A percentile compares a stretch with the other conserved stretches of the same genome.
Evolutionary conservation across 2,888 invertebrate species (phyloP).

Genomic region (Orthonevra nobilis): DNA sequence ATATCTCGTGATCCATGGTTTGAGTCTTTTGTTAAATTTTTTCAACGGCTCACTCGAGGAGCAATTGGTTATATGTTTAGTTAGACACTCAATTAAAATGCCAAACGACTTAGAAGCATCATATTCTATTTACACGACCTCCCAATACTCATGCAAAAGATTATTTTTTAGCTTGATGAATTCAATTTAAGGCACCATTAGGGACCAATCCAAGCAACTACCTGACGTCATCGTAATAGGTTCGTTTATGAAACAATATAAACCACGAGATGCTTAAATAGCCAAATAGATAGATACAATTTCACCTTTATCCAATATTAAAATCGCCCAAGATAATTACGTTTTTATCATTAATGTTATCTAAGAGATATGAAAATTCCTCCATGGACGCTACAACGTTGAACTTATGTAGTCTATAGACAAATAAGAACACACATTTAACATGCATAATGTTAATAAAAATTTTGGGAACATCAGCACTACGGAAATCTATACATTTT

Average conservation of each 20-base stretch:
- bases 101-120: constrained; percentile 6
- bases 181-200: not conserved
- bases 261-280: not conserved
- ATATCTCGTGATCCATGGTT: no score
- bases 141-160: not conserved
- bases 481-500: not conserved
- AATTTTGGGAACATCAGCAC: constrained; percentile 4
- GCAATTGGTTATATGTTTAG: not conserved
- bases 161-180: not conserved
- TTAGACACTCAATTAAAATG: not conserved
- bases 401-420: not conserved
- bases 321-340: constrained; percentile 4
- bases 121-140: not conserved
- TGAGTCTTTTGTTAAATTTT: no score
- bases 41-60: not conserved
- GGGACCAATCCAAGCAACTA: not conserved
- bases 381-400: not conserved
- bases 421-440: not conserved
- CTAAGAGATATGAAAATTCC: no score
- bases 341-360: not conserved
- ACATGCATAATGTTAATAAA: not conserved
- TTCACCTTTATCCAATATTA: not conserved
- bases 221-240: not conserved
- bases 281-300: not conserved
- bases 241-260: not conserved